Percentiles rank a stretch among this genome's conserved stretches.
Conservation (phyloP, 2,113 vertebrate species). For the Gallinago media region DNA sequence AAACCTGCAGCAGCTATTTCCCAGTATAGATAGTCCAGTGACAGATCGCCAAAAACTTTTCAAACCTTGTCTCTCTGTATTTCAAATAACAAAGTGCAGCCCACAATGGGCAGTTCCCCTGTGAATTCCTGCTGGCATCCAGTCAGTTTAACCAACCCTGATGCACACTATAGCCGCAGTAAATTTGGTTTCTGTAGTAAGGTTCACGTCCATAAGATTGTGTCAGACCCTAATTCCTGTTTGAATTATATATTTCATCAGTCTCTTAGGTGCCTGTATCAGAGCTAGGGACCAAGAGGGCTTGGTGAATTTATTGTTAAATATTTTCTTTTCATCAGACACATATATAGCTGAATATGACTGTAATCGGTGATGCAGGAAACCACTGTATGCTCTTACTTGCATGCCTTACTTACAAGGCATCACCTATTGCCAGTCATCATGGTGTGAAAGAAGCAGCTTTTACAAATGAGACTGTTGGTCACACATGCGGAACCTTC, state of each 20-base stretch:
- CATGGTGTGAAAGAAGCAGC: neutral
- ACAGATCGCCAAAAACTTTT: neutral
- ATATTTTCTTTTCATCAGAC: neutral
- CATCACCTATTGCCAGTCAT: neutral
- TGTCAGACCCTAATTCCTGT: neutral
- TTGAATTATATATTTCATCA: neutral
- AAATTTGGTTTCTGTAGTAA: neutral
- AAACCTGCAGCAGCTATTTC: neutral
- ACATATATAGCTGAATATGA: neutral
- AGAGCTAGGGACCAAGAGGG: neutral
- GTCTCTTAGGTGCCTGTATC: neutral
- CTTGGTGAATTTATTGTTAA: neutral
- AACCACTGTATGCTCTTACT: neutral
- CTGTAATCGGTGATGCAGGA: neutral
- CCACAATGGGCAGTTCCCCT: neutral
- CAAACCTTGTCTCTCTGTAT: neutral
- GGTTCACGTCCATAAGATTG: neutral
- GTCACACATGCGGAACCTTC: neutral
- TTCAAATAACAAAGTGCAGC: neutral
- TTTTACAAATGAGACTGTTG: neutral
- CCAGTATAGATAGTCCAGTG: accelerated
- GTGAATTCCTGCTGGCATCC: neutral
- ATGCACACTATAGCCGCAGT: neutral
- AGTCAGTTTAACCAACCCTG: neutral
- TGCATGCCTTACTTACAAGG: neutral